Evolutionary conservation across 2,888 invertebrate species (phyloP).

Genomic region (Andrena marginata): DNA sequence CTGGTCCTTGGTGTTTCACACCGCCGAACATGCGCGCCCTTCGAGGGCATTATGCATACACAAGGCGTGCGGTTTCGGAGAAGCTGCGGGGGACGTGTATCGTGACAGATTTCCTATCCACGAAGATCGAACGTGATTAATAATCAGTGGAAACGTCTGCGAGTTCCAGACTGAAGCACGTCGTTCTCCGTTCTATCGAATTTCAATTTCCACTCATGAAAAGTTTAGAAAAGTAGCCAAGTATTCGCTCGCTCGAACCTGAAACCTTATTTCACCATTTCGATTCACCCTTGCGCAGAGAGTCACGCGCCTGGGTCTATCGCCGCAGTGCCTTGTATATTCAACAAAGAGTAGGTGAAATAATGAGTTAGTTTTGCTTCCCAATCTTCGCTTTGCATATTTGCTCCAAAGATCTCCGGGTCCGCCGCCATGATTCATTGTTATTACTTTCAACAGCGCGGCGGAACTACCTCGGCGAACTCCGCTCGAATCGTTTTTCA

Average conservation of each 20-base stretch:
- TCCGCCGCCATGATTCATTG: no score
- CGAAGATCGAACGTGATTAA: slow-evolving; percentile 5
- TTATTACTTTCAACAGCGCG: no score
- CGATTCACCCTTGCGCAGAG: no score
- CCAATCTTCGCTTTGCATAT: no score
- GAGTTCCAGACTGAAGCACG: not conserved
- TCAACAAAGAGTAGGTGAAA: no score
- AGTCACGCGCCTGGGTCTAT: no score
- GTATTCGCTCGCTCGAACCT: no score
- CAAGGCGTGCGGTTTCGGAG: slow-evolving; percentile 42
- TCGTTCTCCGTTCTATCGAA: not conserved
- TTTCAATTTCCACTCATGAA: not conserved
- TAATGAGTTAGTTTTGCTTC: no score
- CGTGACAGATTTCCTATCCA: not conserved
- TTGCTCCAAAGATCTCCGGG: no score
- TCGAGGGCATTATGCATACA: slow-evolving; percentile 57
- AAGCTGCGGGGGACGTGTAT: not conserved
- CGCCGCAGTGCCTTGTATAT: no score
- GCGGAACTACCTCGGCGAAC: not conserved
- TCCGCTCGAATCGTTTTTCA: slow-evolving; percentile 10
- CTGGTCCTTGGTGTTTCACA: slow-evolving; percentile 57
- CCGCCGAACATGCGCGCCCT: slow-evolving; percentile 41
- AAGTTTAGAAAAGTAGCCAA: no score
- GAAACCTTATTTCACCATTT: no score
- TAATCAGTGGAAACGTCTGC: not conserved